These are phyloP conservation scores for Struthio camelus DNA, from an alignment of 2,113 vertebrate species.

Conservation along the genomic window DNA sequence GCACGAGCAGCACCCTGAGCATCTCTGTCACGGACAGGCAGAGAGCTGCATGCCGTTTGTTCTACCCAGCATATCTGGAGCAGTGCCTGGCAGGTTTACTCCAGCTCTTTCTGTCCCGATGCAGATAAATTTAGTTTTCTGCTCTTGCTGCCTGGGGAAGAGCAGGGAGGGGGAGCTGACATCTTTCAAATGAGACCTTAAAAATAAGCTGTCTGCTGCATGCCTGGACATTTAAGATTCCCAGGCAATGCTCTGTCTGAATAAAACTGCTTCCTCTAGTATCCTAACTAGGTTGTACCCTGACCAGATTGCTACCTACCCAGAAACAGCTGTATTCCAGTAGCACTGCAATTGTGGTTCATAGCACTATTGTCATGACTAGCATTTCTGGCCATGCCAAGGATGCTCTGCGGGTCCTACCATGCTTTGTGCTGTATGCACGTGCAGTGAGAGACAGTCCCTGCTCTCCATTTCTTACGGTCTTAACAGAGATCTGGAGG, in stretches of 20 bases:
- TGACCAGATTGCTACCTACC: not conserved
- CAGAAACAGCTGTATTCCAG: not conserved
- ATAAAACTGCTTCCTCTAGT: not conserved
- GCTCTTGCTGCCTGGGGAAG: conserved; percentile 47
- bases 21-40: not conserved
- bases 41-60: not conserved
- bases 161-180: conserved; percentile 57
- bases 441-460: not conserved
- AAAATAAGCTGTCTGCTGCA: conserved; percentile 49
- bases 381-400: not conserved
- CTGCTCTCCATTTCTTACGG: not conserved
- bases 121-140: conserved; percentile 66
- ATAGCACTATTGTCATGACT: accelerated
- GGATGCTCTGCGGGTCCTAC: not conserved
- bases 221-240: conserved; percentile 7
- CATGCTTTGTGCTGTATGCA: accelerated
- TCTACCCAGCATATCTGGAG: conserved; percentile 23
- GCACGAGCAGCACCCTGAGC: not conserved
- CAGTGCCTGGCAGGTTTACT: conserved; percentile 27
- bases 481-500: not conserved
- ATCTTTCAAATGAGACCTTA: conserved; percentile 66
- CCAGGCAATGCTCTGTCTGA: conserved; percentile 1
- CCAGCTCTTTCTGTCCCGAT: conserved; percentile 34
- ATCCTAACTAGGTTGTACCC: not conserved
- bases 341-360: not conserved